These are phyloP conservation scores for Phasianus colchicus DNA, from an alignment of 2,113 vertebrate genomes.

Conservation along the genomic window DNA sequence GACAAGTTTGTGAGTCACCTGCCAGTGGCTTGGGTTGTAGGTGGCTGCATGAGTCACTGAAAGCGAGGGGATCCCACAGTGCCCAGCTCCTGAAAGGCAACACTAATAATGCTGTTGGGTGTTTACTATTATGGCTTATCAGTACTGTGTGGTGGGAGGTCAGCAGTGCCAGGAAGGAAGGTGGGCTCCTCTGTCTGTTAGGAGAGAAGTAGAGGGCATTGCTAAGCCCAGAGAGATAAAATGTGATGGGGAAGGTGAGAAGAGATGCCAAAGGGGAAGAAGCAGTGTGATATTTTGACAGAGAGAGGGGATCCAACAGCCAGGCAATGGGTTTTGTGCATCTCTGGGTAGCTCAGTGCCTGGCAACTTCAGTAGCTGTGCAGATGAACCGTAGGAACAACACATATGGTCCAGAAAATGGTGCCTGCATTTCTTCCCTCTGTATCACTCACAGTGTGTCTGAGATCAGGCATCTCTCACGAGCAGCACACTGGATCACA, in stretches of 20 bases:
- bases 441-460: neutral
- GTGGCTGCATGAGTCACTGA: constrained; percentile 11
- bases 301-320: neutral
- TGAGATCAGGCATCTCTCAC: neutral
- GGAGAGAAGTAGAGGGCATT: neutral
- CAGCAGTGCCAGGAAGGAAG: neutral
- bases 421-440: neutral
- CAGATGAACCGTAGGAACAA: constrained; percentile 27
- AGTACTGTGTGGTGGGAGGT: neutral
- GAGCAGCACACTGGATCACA: neutral
- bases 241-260: neutral
- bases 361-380: constrained; percentile 8
- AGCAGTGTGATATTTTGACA: neutral
- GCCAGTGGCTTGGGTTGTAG: neutral
- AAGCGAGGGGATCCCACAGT: constrained; percentile 1
- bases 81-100: neutral
- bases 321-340: neutral
- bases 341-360: constrained; percentile 33
- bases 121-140: neutral
- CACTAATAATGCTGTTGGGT: neutral
- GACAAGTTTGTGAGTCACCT: constrained; percentile 20
- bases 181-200: neutral
- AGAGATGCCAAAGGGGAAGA: neutral
- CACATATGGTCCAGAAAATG: constrained; percentile 48
- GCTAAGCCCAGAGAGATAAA: neutral